Conservation (phyloP, 2,888 invertebrate species). For the Furcula furcula region DNA sequence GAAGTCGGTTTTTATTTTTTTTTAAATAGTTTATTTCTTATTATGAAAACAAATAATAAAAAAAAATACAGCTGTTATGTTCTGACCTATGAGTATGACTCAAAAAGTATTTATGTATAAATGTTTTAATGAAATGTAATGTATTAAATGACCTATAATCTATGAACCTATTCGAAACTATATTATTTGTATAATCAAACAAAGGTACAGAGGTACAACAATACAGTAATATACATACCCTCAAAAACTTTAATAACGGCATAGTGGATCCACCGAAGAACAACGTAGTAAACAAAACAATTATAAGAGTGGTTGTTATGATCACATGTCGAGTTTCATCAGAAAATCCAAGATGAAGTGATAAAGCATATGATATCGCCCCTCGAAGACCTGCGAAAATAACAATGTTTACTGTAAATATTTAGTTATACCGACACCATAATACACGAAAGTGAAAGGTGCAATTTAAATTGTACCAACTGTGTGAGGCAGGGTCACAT, state of each 20-base stretch:
- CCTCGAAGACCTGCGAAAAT: slow-evolving; percentile 89
- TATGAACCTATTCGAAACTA: too few relatives aligned
- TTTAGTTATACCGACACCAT: neutral
- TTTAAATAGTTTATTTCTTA: too few relatives aligned
- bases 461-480: neutral
- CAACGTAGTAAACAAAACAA: slow-evolving; percentile 97
- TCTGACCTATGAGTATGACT: too few relatives aligned
- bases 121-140: too few relatives aligned
- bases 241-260: slow-evolving; percentile 96
- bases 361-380: slow-evolving; percentile 98
- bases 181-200: too few relatives aligned
- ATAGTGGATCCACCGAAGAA: slow-evolving; percentile 98
- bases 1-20: too few relatives aligned
- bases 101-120: too few relatives aligned
- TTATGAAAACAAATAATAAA: too few relatives aligned
- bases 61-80: too few relatives aligned
- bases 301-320: slow-evolving; percentile 98
- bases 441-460: neutral
- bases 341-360: slow-evolving; percentile 96
- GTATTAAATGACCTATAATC: too few relatives aligned
- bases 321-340: slow-evolving; percentile 97
- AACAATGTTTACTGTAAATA: neutral
- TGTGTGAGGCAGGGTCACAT: too few relatives aligned
- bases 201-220: too few relatives aligned
- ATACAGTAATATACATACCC: slow-evolving; percentile 84